Base-by-base conservation (phyloP, 1,140 invertebrate genomes). In the Drosophila kurseongensis region DNA sequence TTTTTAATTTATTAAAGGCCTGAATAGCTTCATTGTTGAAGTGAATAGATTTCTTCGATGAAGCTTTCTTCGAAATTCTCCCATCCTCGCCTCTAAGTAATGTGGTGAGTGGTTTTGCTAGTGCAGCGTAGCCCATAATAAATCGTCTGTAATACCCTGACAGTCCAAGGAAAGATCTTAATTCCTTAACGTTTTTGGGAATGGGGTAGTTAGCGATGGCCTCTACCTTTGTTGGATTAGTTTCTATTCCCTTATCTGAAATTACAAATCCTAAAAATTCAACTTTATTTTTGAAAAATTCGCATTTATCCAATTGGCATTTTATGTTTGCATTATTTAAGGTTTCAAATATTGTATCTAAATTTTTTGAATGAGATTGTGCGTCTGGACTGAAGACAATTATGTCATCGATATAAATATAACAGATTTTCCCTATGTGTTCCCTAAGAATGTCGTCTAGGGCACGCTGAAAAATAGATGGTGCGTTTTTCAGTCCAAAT, bases 1-100 rank as follows among this genome's bases (percentile, higher is more conserved):
- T 27, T 48, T 48, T 48, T n/a, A 48, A 23, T 48, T 48, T 48
- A 48, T 48, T 27, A 48, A 48, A 48, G 13, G 45, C 45, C 27
- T 48, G 45, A 23, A 29, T 27, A 6, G 45, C 45, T 44, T 57
- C 27, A 3, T 57, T 10, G n/a, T 44, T 32, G 2, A 57, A 23
- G 40, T 57, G 55, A 27, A 57, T 57, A 7, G 9, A 44, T 29
- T 57, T 57, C 23, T 10, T 54, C 4, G 8, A 5, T 16, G 51
- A 54, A 12, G 9, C 12, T 16, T 16, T 38, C 18, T 38, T 54
- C 1, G 14, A 38, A 14, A 40, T 23, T 2, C 38, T 36, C 2
- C 52, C 38, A 3, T 55, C 52, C 18, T 55, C 38, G 5, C 38
- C 52, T n/a, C 18, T 55, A 23, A 55, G 16, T 41, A 55, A 13